These are phyloP conservation scores for Apamea crenata DNA, from an alignment of 2,888 invertebrate genomes.

Conservation along the genomic window DNA sequence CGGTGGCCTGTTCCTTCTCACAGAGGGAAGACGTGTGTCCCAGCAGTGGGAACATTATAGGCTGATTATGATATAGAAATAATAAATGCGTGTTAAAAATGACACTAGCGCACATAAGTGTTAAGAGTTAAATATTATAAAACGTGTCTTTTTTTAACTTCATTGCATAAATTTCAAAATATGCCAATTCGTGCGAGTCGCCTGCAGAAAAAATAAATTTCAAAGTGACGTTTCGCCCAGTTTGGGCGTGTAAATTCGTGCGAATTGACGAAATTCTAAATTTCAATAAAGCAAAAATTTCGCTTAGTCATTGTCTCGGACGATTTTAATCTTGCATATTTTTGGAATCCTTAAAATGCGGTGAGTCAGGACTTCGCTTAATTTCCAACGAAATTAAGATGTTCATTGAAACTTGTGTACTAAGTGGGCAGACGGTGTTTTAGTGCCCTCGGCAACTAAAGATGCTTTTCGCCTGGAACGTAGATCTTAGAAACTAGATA, in stretches of 20 bases:
- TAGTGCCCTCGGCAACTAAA: slow-evolving; percentile 35
- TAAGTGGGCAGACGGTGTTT: slow-evolving; percentile 46
- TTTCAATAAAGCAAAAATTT: slow-evolving; percentile 6
- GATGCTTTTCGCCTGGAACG: slow-evolving; percentile 9
- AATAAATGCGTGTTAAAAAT: too few species aligned
- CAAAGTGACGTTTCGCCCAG: neutral
- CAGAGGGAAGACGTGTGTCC: too few species aligned
- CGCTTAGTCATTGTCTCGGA: slow-evolving; percentile 47
- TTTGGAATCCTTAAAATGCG: slow-evolving; percentile 35
- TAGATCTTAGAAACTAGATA: slow-evolving; percentile 9
- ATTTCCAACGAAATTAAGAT: slow-evolving; percentile 47
- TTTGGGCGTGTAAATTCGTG: neutral
- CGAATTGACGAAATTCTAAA: neutral
- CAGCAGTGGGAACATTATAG: too few species aligned
- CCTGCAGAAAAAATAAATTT: neutral
- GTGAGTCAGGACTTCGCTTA: slow-evolving; percentile 42
- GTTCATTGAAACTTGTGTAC: slow-evolving; percentile 49
- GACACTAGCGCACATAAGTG: too few species aligned
- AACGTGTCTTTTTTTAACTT: too few species aligned
- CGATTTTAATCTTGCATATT: slow-evolving; percentile 56
- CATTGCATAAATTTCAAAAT: too few species aligned
- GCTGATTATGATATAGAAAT: too few species aligned
- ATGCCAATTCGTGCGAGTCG: neutral
- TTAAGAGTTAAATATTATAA: too few species aligned
- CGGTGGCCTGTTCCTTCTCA: too few species aligned